phyloP scores from a whole-genome alignment of 1,140 invertebrate genomes.

The Sitophilus oryzae region DNA sequence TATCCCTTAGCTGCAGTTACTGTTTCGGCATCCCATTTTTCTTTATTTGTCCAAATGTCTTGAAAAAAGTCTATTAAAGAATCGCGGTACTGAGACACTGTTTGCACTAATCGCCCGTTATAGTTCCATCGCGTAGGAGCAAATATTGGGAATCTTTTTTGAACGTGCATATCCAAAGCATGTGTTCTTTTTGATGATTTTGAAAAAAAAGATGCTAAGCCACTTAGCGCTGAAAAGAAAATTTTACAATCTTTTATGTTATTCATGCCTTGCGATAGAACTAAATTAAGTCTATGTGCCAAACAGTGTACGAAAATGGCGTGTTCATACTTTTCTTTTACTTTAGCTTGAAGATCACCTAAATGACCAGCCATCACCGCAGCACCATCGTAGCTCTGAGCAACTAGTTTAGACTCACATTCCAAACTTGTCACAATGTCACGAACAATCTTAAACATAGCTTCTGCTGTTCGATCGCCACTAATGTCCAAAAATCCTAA shows the following conservation, averaged over 20 bases:
- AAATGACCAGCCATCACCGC: slow-evolving; percentile 17
- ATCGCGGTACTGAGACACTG: too few relatives aligned
- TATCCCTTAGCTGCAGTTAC: slow-evolving; percentile 4
- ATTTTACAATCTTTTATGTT: slow-evolving; percentile 13
- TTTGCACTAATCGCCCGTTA: neutral
- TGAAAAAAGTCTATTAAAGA: too few relatives aligned
- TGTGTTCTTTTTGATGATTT: slow-evolving; percentile 10
- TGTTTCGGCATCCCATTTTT: too few relatives aligned
- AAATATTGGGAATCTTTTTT: slow-evolving; percentile 10
- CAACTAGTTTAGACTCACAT: slow-evolving; percentile 17
- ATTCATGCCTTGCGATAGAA: neutral
- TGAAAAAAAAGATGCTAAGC: slow-evolving; percentile 12
- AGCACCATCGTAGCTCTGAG: slow-evolving; percentile 20
- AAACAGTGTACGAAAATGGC: too few relatives aligned
- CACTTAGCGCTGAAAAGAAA: slow-evolving; percentile 12
- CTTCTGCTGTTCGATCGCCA: slow-evolving; percentile 18
- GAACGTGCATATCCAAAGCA: slow-evolving; percentile 3
- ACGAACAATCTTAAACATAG: slow-evolving; percentile 6
- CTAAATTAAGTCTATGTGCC: too few relatives aligned
- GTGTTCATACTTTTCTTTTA: neutral
- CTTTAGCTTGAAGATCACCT: slow-evolving; percentile 6
- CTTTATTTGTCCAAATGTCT: too few relatives aligned
- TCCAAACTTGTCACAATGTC: slow-evolving; percentile 5
- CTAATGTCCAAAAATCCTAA: slow-evolving; percentile 28
- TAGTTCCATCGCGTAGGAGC: slow-evolving; percentile 14